Evolutionary conservation across 2,797 vertebrate species (phyloP), one percentile per base, ranked within the genome.

Genomic region (Valencia hispanica): DNA sequence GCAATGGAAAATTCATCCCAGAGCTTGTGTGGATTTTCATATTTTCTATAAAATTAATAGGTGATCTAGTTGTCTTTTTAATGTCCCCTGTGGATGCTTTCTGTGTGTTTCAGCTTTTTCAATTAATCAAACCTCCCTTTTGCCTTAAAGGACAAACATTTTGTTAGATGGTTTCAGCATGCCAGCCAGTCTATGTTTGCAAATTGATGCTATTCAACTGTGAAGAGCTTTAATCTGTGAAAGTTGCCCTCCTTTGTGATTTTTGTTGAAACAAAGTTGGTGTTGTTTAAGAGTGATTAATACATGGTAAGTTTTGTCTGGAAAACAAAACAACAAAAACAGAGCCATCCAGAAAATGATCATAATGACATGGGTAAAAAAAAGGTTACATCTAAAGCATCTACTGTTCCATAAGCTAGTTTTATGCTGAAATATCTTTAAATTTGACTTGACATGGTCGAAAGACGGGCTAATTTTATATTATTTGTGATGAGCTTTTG

Each of bases 101-200:
- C 68, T 55, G 76, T 77, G 77, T 82, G 74, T 70, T 84, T 80
- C 79, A 82, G 45, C 78, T 84, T 85, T 87, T 77, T 85, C 80
- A 90, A 86, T 87, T 76, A 86, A 66, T 73, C 76, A 77, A 78
- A 55, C 59, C 5, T 83, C 72, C 69, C 68, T 75, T 85, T 79
- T 88, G 73, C 82, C 87, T 83, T 88, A 74, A 83, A 88, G 88
- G 87, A 84, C 82, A 89, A 91, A 88, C 78, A 84, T 87, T 88
- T 70, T n/a, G n/a, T 65, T 70, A 78, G 75, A 79, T 84, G 76
- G 76, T 82, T 80, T 91, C 75, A 86, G 79, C 43, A 9, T 36
- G 32, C 70, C 48, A 79, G 68, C 55, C 76, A 70, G 72, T 79
- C 85, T 86, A 83, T 81, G 73, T 85, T 87, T 86, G 80, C 84